Evolutionary conservation across 2,888 invertebrate species (phyloP).

Genomic region (Hemithea aestivaria): DNA sequence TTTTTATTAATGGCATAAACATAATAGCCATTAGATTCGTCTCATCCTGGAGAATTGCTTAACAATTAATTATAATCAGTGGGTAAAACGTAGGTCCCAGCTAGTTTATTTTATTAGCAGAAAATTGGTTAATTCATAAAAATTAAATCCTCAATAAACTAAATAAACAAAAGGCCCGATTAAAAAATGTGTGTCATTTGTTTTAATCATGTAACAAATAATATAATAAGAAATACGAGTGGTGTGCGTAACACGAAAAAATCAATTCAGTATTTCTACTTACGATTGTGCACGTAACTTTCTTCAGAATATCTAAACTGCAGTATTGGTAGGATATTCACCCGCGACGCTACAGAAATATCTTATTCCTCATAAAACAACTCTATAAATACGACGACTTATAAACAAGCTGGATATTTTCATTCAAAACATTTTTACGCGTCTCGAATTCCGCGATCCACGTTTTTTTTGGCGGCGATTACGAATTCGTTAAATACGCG

Average conservation of each 20-base stretch:
- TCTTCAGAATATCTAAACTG: slow-evolving; percentile 29
- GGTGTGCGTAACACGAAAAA: neutral
- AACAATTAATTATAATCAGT: too few species aligned
- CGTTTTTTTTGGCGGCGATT: slow-evolving; percentile 30
- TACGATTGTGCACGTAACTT: slow-evolving; percentile 37
- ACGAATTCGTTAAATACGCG: slow-evolving; percentile 33
- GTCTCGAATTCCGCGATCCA: slow-evolving; percentile 30
- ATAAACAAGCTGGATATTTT: slow-evolving; percentile 16
- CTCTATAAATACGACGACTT: slow-evolving; percentile 6
- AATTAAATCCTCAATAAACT: too few species aligned
- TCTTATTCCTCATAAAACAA: slow-evolving; percentile 11
- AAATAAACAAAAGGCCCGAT: too few species aligned
- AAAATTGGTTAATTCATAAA: too few species aligned
- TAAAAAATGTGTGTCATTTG: too few species aligned
- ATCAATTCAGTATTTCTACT: slow-evolving; percentile 26
- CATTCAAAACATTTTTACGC: slow-evolving; percentile 25
- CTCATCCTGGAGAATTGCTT: too few species aligned
- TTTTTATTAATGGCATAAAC: too few species aligned
- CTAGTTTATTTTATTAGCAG: too few species aligned
- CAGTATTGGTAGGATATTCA: slow-evolving; percentile 20
- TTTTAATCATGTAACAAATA: too few species aligned
- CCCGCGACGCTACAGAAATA: slow-evolving; percentile 13
- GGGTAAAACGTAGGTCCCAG: too few species aligned
- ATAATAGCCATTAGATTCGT: too few species aligned
- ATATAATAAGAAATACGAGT: too few species aligned